Percentiles rank a stretch among this genome's conserved stretches.
Conservation (phyloP, 2,797 vertebrate genomes). For the Chromis chromis region DNA sequence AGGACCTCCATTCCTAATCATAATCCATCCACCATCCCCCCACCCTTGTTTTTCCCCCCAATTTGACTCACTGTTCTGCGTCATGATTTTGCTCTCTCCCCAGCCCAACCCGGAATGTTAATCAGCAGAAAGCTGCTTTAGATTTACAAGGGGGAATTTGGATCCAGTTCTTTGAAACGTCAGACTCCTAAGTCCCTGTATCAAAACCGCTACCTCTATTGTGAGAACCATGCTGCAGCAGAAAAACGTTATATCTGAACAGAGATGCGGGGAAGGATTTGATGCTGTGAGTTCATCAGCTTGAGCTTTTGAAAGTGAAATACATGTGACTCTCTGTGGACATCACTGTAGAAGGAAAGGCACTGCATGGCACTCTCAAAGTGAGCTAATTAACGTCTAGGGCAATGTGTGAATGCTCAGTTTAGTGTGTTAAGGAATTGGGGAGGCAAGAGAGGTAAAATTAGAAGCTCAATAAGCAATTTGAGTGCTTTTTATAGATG, state of each 20-base stretch:
- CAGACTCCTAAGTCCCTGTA: slow-evolving; percentile 57
- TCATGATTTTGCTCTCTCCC: slow-evolving; percentile 56
- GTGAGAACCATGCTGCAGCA: slow-evolving; percentile 58
- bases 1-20: slow-evolving; percentile 41
- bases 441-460: neutral
- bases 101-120: slow-evolving; percentile 74
- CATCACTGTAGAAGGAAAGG: neutral
- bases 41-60: slow-evolving; percentile 28
- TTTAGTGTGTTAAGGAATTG: slow-evolving; percentile 9
- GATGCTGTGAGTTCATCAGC: neutral
- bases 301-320: slow-evolving; percentile 12
- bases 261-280: slow-evolving; percentile 13
- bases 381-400: slow-evolving; percentile 26
- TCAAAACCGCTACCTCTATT: slow-evolving; percentile 49
- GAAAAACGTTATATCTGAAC: slow-evolving; percentile 16
- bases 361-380: neutral
- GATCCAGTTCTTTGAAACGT: slow-evolving; percentile 70
- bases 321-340: slow-evolving; percentile 5
- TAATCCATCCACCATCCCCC: slow-evolving; percentile 39
- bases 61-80: slow-evolving; percentile 63
- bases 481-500: slow-evolving; percentile 18
- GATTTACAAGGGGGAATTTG: slow-evolving; percentile 77
- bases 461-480: slow-evolving; percentile 5
- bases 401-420: slow-evolving; percentile 29
- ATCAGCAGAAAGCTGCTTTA: slow-evolving; percentile 80